Evolutionary conservation across 2,113 vertebrate species (phyloP).

Genomic region (Dromaius novaehollandiae): DNA sequence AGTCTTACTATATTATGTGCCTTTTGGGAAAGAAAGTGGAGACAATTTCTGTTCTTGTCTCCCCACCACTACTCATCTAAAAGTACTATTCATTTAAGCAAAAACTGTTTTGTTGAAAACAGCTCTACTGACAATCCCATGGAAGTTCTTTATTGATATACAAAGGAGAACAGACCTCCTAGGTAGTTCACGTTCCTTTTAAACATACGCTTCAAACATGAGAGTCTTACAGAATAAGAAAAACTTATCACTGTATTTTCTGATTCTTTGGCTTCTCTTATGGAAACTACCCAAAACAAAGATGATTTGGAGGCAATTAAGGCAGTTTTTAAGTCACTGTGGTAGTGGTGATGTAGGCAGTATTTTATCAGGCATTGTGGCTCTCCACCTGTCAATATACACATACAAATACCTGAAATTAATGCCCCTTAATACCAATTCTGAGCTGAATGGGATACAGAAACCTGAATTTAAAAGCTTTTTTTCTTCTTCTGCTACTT

Average conservation of each 20-base stretch:
- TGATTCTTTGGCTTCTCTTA: not conserved
- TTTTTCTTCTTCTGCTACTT: not conserved
- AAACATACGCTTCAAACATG: not conserved
- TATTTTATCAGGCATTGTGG: not conserved
- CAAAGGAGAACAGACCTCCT: not conserved
- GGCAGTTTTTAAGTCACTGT: not conserved
- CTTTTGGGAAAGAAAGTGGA: conserved; percentile 7
- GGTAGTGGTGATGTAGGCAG: not conserved
- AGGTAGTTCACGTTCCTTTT: not conserved
- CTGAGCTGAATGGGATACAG: not conserved
- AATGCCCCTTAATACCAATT: not conserved
- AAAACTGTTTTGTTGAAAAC: not conserved
- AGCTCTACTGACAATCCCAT: not conserved
- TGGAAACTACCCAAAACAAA: not conserved
- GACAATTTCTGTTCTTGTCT: conserved; percentile 6
- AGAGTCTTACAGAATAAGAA: not conserved
- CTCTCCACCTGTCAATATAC: not conserved
- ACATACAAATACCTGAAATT: not conserved
- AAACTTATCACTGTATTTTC: not conserved
- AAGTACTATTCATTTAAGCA: conserved; percentile 37
- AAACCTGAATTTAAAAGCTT: not conserved
- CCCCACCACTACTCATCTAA: conserved; percentile 16
- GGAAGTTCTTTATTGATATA: not conserved
- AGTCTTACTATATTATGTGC: not conserved
- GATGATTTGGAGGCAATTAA: not conserved